Evolutionary conservation across 2,888 invertebrate genomes (phyloP).

Genomic region (Agrochola litura): DNA sequence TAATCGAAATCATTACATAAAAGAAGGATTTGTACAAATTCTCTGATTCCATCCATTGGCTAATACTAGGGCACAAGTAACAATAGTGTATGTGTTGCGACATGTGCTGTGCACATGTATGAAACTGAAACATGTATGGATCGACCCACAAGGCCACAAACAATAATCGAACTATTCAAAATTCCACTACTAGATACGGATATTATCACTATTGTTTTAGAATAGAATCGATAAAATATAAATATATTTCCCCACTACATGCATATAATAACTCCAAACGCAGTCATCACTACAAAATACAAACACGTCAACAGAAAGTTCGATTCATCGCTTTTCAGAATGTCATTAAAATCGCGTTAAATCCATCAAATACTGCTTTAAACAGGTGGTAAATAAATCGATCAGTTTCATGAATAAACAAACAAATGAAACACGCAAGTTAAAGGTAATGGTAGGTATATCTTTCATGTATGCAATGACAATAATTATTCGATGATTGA

Average conservation of each 20-base stretch:
- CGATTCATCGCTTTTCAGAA: constrained; percentile 11
- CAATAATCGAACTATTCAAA: neutral
- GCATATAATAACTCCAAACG: neutral
- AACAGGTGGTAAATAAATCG: constrained; percentile 26
- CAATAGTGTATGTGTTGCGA: neutral
- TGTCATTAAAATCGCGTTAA: constrained; percentile 11
- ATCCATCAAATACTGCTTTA: constrained; percentile 3
- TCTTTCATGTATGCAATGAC: constrained; percentile 19
- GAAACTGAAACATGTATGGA: neutral
- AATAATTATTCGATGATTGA: constrained; percentile 27
- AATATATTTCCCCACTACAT: neutral
- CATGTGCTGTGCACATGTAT: constrained; percentile 27
- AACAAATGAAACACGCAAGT: constrained; percentile 33
- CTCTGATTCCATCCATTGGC: neutral
- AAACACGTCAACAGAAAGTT: constrained; percentile 10
- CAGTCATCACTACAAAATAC: neutral
- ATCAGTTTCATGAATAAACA: constrained; percentile 25
- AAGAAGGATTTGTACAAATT: neutral
- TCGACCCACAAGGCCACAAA: neutral
- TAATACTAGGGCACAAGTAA: neutral
- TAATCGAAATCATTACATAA: too few species aligned
- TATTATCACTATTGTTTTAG: neutral
- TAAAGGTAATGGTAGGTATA: neutral
- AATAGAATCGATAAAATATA: too few species aligned
- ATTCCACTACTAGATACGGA: neutral